Conservation (phyloP, 1,140 invertebrate genomes). For the Cydia amplana region DNA sequence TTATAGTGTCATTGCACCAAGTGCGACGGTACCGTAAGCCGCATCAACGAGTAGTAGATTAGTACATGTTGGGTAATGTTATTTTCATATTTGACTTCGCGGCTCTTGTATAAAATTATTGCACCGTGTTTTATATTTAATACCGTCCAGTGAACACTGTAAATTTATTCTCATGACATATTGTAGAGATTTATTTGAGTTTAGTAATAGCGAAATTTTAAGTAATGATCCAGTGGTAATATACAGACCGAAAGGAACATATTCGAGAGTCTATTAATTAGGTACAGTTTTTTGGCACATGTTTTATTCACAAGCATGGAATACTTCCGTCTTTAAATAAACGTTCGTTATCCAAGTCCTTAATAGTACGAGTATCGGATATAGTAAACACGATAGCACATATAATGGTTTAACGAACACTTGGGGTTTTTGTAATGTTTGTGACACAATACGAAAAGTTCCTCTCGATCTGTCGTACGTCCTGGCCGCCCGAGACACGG, state of each 20-base stretch:
- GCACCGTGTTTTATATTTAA: slow-evolving; percentile 68
- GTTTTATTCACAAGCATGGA: neutral
- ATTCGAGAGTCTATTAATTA: neutral
- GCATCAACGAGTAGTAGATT: slow-evolving; percentile 64
- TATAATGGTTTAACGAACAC: neutral
- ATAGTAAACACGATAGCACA: too few relatives aligned
- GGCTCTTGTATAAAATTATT: slow-evolving; percentile 48
- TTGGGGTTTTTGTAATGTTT: neutral
- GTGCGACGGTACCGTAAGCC: slow-evolving; percentile 61
- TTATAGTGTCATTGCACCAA: slow-evolving; percentile 66
- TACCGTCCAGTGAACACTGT: slow-evolving; percentile 72
- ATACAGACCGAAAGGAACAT: slow-evolving; percentile 14
- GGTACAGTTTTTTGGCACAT: neutral
- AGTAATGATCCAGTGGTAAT: slow-evolving; percentile 17
- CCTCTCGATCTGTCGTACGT: neutral
- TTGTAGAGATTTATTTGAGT: slow-evolving; percentile 32
- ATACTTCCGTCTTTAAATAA: too few relatives aligned
- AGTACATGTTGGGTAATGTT: slow-evolving; percentile 40
- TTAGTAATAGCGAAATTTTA: slow-evolving; percentile 7
- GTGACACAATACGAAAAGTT: neutral
- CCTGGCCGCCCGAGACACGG: neutral
- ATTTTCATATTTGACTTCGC: slow-evolving; percentile 48
- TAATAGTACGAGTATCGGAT: too few relatives aligned
- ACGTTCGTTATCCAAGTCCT: too few relatives aligned
- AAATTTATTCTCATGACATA: slow-evolving; percentile 44